Evolutionary conservation across 2,113 vertebrate genomes (phyloP).

Genomic region (Xiphorhynchus elegans): DNA sequence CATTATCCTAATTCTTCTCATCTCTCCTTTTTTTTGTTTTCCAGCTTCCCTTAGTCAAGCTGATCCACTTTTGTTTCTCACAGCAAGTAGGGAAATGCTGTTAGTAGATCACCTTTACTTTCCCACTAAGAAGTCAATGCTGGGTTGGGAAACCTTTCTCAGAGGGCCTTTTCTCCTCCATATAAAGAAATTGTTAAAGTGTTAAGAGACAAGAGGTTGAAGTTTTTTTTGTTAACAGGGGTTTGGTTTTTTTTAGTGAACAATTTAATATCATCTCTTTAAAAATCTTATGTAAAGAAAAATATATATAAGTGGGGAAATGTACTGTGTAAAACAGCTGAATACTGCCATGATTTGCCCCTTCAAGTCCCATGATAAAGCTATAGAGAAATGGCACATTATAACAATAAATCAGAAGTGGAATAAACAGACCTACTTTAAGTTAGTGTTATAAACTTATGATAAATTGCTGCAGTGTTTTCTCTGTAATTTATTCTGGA

Average conservation of each 20-base stretch:
- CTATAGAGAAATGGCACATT: background rate
- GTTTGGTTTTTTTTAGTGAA: background rate
- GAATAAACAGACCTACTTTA: background rate
- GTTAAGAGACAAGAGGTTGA: background rate
- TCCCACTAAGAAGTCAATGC: background rate
- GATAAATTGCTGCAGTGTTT: background rate
- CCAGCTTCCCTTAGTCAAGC: background rate
- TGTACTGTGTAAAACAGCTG: background rate
- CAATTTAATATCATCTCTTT: background rate
- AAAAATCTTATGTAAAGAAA: background rate
- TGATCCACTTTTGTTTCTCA: background rate
- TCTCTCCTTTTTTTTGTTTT: background rate
- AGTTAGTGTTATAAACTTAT: background rate
- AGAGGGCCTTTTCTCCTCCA: background rate
- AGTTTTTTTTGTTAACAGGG: background rate
- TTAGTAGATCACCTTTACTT: background rate
- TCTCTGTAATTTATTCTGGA: conserved; percentile 8
- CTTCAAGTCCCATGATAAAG: background rate
- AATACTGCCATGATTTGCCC: background rate
- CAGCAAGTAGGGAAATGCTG: background rate
- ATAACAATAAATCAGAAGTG: background rate
- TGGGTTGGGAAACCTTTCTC: background rate
- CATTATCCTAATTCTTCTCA: background rate
- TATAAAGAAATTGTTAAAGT: background rate
- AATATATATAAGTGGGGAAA: background rate